phyloP scores from a whole-genome alignment of 1,140 invertebrate species.

The Neodiprion pinetum region DNA sequence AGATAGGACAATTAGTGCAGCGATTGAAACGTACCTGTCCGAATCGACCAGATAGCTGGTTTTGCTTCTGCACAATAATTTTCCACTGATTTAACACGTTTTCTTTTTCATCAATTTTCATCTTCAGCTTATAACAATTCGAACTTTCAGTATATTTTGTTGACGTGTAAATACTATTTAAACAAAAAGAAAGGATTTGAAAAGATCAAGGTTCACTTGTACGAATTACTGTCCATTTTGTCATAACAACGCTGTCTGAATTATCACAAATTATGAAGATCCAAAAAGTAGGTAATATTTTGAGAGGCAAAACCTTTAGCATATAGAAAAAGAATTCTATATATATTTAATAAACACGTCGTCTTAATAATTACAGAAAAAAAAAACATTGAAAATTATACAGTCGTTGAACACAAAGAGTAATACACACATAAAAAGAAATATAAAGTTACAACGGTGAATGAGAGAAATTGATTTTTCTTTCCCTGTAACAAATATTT shows the following conservation, averaged over 20 bases:
- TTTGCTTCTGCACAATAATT: slow-evolving; percentile 41
- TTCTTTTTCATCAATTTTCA: too few species aligned
- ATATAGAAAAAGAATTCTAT: not conserved
- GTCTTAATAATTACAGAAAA: not conserved
- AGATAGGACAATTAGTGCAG: slow-evolving; percentile 49
- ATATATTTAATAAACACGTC: not conserved
- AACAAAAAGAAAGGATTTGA: too few species aligned
- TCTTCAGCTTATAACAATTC: too few species aligned
- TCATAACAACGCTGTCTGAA: too few species aligned
- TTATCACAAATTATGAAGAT: too few species aligned
- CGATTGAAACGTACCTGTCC: slow-evolving; percentile 57
- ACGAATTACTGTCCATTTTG: too few species aligned
- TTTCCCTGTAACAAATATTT: not conserved
- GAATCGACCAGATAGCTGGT: slow-evolving; percentile 46
- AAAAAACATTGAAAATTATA: not conserved
- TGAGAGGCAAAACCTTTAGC: slow-evolving; percentile 4
- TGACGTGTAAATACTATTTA: too few species aligned
- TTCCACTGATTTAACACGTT: not conserved
- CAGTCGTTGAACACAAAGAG: not conserved
- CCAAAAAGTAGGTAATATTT: not conserved
- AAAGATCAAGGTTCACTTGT: too few species aligned
- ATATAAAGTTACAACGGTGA: not conserved
- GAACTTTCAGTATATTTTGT: too few species aligned
- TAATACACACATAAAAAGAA: not conserved
- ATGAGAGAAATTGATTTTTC: too few species aligned